Evolutionary conservation across 2,888 invertebrate species (phyloP).

Genomic region (Panorpa germanica): DNA sequence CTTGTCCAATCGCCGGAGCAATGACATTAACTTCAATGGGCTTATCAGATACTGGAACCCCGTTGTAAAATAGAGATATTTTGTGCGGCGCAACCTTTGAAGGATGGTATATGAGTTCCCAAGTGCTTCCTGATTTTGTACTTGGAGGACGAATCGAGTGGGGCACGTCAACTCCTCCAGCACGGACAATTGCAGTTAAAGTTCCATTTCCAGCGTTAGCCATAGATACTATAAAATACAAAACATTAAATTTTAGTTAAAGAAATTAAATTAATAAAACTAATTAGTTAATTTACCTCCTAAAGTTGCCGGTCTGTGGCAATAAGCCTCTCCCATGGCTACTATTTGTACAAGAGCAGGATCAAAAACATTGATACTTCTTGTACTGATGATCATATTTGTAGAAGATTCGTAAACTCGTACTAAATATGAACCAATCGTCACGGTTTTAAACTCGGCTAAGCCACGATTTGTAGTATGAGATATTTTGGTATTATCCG

Average conservation of each 20-base stretch:
- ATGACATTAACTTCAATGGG: constrained; percentile 35
- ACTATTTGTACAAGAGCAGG: constrained; percentile 50
- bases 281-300: constrained; percentile 42
- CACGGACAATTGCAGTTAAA: constrained; percentile 58
- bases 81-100: constrained; percentile 73
- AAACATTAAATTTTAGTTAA: constrained; percentile 2
- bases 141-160: constrained; percentile 58
- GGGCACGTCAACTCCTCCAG: constrained; percentile 65
- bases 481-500: constrained; percentile 38
- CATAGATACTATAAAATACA: constrained; percentile 37
- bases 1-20: constrained; percentile 48
- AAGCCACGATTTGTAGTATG: constrained; percentile 39
- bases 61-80: constrained; percentile 72
- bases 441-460: constrained; percentile 57
- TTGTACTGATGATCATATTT: constrained; percentile 38
- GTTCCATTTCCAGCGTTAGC: constrained; percentile 71
- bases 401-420: constrained; percentile 40
- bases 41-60: constrained; percentile 42
- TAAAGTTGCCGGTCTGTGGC: constrained; percentile 65
- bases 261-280: constrained; percentile 6
- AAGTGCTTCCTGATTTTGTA: constrained; percentile 48
- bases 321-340: constrained; percentile 57
- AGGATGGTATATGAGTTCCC: constrained; percentile 78
- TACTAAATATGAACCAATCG: constrained; percentile 58
- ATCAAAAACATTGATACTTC: constrained; percentile 61